Conservation (phyloP, 2,797 vertebrate genomes). For the Esox lucius region DNA sequence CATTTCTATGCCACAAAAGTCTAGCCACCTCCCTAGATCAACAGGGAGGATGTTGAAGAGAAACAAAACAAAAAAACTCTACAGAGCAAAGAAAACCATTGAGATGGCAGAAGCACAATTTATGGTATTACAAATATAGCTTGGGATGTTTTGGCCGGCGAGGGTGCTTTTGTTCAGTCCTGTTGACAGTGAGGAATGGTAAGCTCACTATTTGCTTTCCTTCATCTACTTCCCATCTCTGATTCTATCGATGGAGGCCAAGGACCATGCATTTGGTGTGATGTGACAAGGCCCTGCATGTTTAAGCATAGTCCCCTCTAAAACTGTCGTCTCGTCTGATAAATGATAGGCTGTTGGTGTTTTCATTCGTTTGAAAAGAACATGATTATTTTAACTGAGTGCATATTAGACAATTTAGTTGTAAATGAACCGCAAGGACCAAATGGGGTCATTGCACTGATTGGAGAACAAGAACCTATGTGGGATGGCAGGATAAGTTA, state of each 20-base stretch:
- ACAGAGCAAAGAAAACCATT: conserved; percentile 27
- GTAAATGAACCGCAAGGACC: not conserved
- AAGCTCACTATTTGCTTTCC: conserved; percentile 10
- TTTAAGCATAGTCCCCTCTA: not conserved
- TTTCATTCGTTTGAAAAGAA: not conserved
- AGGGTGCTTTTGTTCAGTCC: conserved; percentile 27
- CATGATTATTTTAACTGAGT: not conserved
- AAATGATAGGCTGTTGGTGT: not conserved
- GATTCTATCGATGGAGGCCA: conserved; percentile 17
- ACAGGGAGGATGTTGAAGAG: conserved; percentile 6
- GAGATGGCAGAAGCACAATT: conserved; percentile 38
- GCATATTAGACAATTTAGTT: not conserved
- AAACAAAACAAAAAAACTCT: conserved; percentile 16
- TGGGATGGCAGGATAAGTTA: not conserved
- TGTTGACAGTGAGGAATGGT: conserved; percentile 34
- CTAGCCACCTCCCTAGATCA: conserved; percentile 7
- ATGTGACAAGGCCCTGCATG: conserved; percentile 14
- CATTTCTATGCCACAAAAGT: not conserved
- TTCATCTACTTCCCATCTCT: conserved; percentile 19
- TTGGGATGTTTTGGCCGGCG: conserved; percentile 34
- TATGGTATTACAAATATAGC: conserved; percentile 45
- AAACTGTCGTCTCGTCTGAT: not conserved
- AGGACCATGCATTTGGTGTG: not conserved
- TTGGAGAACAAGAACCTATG: not conserved
- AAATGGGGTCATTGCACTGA: not conserved